Base-by-base conservation (phyloP, 2,797 vertebrate genomes). In the Merluccius polli region DNA sequence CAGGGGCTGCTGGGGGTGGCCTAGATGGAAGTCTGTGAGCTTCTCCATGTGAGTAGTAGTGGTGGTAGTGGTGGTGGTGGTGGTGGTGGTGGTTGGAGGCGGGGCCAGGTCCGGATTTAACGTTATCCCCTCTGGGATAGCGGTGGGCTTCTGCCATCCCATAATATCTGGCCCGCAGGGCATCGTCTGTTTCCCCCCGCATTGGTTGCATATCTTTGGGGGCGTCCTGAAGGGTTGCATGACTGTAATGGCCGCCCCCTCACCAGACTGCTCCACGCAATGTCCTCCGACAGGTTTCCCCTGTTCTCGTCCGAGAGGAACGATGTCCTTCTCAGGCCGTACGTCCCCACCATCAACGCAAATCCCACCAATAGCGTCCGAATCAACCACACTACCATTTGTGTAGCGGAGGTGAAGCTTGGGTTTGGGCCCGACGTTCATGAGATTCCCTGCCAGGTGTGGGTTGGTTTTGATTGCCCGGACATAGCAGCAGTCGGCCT, bases 301-400 rank as follows among this genome's bases (percentile, higher is more conserved):
- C 80, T 77, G 79, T 59, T 79, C 79, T 75, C 41, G 78, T 79
- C 73, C 77, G 12, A 44, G 36, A 72, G 81, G 85, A 30, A 69
- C 24, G 16, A 21, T 73, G 21, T 9, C 67, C 30, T 70, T 83
- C 18, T 18, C 68, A 2, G 84, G 74, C 35, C 80, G 88, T 5
- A 78, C 71, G 7, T 91, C 90, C 21, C 89, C 76, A 11, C 74
- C 81, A 29, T 90, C 89, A 8, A 91, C 74, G 29, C 90, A 93
- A 73, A 95, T 94, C 65, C 93, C 93, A 1, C 93, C 93, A 0
- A 94, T 93, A 0, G 90, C 90, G 73, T 92, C 91, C 0, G 93
- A 92, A 78, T 94, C 93, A 1, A 94, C 93, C 79, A 95, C 92
- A 0, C 93, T 95, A 59, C 94, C 94, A 0, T 94, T 94, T 76